Base-by-base conservation (phyloP, 2,888 invertebrate genomes). In the Agrochola circellaris region DNA sequence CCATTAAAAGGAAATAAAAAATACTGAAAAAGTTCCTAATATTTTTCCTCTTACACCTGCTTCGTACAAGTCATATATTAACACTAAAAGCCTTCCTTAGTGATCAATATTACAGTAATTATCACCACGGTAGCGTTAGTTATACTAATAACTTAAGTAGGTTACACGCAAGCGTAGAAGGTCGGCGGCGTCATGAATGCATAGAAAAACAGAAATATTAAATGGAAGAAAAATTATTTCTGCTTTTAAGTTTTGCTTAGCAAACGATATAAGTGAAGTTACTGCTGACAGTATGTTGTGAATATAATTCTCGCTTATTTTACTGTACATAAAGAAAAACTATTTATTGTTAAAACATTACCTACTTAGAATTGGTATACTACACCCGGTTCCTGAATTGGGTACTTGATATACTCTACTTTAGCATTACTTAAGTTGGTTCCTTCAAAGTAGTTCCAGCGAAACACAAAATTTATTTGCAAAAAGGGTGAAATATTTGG, bases 31-130 rank as follows among this genome's bases (percentile, higher is more conserved):
- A 7, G 2, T 48, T 20, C 17, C 17, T 48, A 51, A 51, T 23
- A 51, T 51, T 56, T 58, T 30, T 2, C 20, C 48, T 34, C 20
- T 30, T 3, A 56, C 56, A 66, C 48, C 38, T 58, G n/a, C 45
- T 42, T 17, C 13, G 67, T n/a, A 74, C 56, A 73, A 30, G 34
- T 60, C 71, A 81, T 76, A 30, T 26, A 81, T 69, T 71, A 74
- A 64, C 60, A 75, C 48, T 65, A 64, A 80, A 79, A 78, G 66
- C 73, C 38, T 45, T 70, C 26, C 38, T 68, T 30, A 34, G 56
- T 73, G 74, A 84, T 82, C 82, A 82, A 81, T 84, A 88, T 81
- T 75, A 82, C 64, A 61, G 68, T 71, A 79, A 87, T 87, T 87
- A 88, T 81, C 68, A 77, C 73, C 73, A 60, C 60, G 65, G 66